These are phyloP conservation scores for Lasioglossum malachurum DNA, from an alignment of 2,888 invertebrate genomes.

Conservation along the genomic window DNA sequence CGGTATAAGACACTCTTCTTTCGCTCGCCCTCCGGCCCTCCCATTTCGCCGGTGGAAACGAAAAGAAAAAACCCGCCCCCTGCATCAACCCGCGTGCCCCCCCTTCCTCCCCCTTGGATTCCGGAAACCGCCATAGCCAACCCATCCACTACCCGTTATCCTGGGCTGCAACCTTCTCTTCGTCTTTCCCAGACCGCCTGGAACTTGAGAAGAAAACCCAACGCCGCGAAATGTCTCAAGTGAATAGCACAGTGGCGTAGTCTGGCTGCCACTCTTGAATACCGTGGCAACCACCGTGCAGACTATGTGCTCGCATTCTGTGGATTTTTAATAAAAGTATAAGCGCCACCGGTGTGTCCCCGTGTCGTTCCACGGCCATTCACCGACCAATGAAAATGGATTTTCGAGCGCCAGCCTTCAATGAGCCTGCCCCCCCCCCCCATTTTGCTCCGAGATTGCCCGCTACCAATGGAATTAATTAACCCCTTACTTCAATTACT, in stretches of 20 bases:
- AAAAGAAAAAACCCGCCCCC: conserved; percentile 60
- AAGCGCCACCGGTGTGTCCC: conserved; percentile 49
- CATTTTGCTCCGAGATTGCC: neutral
- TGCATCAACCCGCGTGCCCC: neutral
- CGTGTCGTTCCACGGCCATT: conserved; percentile 24
- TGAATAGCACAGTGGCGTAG: conserved; percentile 69
- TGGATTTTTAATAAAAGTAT: conserved; percentile 68
- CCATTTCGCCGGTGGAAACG: conserved; percentile 66
- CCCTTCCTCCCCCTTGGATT: conserved; percentile 50
- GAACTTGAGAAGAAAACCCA: conserved; percentile 66
- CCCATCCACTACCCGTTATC: conserved; percentile 39
- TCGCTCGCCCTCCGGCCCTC: conserved; percentile 62
- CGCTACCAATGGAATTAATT: conserved; percentile 1
- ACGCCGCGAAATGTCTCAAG: conserved; percentile 73
- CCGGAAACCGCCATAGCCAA: conserved; percentile 65
- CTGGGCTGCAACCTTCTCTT: conserved; percentile 46
- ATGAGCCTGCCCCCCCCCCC: neutral
- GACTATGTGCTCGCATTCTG: conserved; percentile 58
- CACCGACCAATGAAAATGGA: conserved; percentile 38
- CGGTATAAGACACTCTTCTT: conserved; percentile 72
- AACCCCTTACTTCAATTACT: neutral
- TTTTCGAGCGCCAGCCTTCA: neutral
- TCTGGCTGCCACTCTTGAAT: conserved; percentile 65
- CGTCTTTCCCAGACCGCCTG: conserved; percentile 54
- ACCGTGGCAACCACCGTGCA: conserved; percentile 46